Evolutionary conservation across 1,140 invertebrate genomes (phyloP), one percentile per base, ranked within the genome.

Genomic region (Manduca sexta): DNA sequence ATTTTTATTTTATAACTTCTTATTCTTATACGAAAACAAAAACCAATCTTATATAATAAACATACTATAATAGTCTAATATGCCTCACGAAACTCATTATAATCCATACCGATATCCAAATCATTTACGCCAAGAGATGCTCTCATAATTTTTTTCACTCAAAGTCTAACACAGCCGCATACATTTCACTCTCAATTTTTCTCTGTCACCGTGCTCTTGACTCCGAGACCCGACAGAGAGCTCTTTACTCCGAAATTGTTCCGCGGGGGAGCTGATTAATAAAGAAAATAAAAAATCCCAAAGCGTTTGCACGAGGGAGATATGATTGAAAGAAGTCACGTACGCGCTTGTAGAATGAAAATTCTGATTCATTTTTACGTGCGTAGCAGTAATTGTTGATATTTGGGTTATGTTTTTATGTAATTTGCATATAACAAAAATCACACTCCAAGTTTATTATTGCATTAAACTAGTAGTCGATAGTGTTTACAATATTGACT

Each of bases 201-300:
- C 64, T 70, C 60, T 69, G 69, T 78, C 68, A 54, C 43, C 29
- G 42, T 30, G 58, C 54, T 65, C 56, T 72, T 79, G 67, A 70
- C 76, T 70, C 73, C 54, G 45, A 48, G 49, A 62, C 56, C 53
- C 59, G 55, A 49, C 55, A 40, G 62, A 79, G 73, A 61, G 67
- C 65, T 67, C 66, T 74, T 66, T 52, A 57, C 60, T 63, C 53
- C 56, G 43, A 49, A 71, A 74, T 72, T 63, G 65, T 57, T 60
- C 60, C 49, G 45, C 43, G 38, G 69, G 75, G 75, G 69, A 62
- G 55, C 64, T 73, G 73, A 80, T 77, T 78, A 78, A 80, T 77
- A 79, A 69, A 73, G 63, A 70, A 74, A 76, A 79, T 66, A 76
- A 69, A 74, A 74, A 72, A 56, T 61, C 51, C 35, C 61, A 56